These are phyloP conservation scores for Morbakka virulenta DNA, from an alignment of 30 jellyfish, hydroid and myxozoan species.

Conservation along the genomic window DNA sequence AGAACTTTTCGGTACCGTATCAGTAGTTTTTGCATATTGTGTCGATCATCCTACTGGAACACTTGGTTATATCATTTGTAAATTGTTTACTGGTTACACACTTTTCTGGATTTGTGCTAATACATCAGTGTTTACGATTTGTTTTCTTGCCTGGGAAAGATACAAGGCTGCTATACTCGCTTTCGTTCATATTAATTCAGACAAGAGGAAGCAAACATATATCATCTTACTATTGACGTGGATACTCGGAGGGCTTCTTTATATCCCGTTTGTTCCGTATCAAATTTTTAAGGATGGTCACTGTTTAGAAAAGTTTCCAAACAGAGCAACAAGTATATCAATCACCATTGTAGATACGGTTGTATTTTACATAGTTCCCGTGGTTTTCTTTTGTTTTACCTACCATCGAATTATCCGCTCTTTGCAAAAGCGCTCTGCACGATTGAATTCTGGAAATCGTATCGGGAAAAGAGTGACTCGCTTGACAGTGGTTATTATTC, in stretches of 20 bases:
- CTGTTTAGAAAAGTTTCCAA: not conserved
- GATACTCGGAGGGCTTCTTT: not conserved
- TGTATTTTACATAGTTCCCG: not conserved
- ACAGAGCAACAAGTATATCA: not conserved
- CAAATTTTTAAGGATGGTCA: not conserved
- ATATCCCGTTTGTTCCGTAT: not conserved
- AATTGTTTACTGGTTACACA: slow-evolving; percentile 35
- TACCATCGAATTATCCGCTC: not conserved
- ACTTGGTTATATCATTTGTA: slow-evolving; percentile 51
- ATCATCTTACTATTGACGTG: too few species aligned
- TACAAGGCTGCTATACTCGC: slow-evolving; percentile 57
- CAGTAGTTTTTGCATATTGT: slow-evolving; percentile 4
- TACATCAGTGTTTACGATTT: slow-evolving; percentile 49
- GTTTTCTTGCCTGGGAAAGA: slow-evolving; percentile 68
- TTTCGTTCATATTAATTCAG: too few species aligned
- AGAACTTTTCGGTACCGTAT: slow-evolving; percentile 44
- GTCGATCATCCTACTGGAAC: slow-evolving; percentile 47
- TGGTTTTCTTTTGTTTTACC: not conserved
- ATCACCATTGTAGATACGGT: not conserved
- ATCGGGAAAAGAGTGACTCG: not conserved
- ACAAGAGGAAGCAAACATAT: too few species aligned
- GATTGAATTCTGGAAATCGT: not conserved
- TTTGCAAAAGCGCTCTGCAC: not conserved
- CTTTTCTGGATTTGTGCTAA: slow-evolving; percentile 60
- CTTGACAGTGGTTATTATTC: not conserved